These are phyloP conservation scores for Adelges cooleyi DNA, from an alignment of 1,140 invertebrate genomes.

Conservation along the genomic window DNA sequence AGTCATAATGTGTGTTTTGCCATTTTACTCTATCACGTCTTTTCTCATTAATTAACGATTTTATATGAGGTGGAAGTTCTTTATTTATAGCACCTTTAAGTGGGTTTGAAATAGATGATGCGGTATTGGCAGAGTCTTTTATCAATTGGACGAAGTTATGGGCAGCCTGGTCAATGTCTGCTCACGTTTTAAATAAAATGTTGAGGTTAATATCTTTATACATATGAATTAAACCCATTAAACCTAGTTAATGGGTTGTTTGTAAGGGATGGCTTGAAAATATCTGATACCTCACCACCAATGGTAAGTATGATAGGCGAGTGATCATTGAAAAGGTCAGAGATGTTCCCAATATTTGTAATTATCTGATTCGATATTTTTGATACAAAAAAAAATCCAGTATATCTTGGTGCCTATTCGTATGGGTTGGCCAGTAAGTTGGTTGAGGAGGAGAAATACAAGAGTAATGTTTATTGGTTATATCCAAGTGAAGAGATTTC, in stretches of 20 bases:
- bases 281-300: neutral
- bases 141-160: neutral
- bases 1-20: neutral
- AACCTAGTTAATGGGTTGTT: neutral
- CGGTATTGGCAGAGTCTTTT: neutral
- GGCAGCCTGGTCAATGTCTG: neutral
- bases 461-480: neutral
- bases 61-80: neutral
- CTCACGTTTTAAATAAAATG: neutral
- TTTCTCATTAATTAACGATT: neutral
- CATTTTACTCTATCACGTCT: neutral
- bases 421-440: constrained; percentile 15
- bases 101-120: neutral
- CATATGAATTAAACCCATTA: neutral
- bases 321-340: neutral
- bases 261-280: neutral
- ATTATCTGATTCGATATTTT: constrained; percentile 1
- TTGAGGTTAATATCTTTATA: neutral
- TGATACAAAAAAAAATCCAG: constrained; percentile 25
- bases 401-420: constrained; percentile 8
- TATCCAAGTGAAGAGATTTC: neutral
- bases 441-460: neutral
- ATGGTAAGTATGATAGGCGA: constrained; percentile 1
- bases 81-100: neutral
- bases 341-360: neutral